These are phyloP conservation scores for Cyrtodaria siliqua DNA, from an alignment of 2,888 invertebrate genomes.

Conservation along the genomic window DNA sequence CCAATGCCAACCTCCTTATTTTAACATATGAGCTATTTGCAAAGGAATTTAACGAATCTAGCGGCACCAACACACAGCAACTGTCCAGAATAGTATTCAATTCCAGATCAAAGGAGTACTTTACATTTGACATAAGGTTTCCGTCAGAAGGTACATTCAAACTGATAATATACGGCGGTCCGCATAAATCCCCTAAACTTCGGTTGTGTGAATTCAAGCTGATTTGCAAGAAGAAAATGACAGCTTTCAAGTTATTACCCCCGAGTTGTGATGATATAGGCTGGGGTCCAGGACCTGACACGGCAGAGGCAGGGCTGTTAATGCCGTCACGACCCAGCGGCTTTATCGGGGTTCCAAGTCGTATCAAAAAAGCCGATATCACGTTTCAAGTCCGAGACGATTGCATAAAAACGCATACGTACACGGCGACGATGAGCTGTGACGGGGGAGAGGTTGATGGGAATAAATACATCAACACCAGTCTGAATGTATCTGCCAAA, in stretches of 20 bases:
- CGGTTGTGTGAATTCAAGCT: conserved; percentile 21
- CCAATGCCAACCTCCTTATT: not conserved
- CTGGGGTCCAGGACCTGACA: conserved; percentile 54
- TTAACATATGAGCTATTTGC: not conserved
- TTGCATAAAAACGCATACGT: too few relatives aligned
- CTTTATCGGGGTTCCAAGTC: too few relatives aligned
- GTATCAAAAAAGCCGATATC: too few relatives aligned
- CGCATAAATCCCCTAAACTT: not conserved
- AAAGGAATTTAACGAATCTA: not conserved
- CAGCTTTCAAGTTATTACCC: conserved; percentile 29
- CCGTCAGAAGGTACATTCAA: conserved; percentile 45
- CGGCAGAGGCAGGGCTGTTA: conserved; percentile 47
- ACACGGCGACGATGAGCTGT: too few relatives aligned
- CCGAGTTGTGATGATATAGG: conserved; percentile 32
- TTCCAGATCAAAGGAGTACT: conserved; percentile 44
- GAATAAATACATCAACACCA: too few relatives aligned
- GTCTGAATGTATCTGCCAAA: too few relatives aligned
- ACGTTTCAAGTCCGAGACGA: too few relatives aligned
- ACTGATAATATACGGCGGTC: conserved; percentile 40
- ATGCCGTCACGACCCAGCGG: conserved; percentile 50
- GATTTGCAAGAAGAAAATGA: not conserved
- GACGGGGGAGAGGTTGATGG: too few relatives aligned
- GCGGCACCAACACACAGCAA: not conserved
- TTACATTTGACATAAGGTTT: conserved; percentile 46
- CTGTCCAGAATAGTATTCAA: conserved; percentile 41